Evolutionary conservation across 2,888 invertebrate species (phyloP).

Genomic region (Mesopsocus fuscifrons): DNA sequence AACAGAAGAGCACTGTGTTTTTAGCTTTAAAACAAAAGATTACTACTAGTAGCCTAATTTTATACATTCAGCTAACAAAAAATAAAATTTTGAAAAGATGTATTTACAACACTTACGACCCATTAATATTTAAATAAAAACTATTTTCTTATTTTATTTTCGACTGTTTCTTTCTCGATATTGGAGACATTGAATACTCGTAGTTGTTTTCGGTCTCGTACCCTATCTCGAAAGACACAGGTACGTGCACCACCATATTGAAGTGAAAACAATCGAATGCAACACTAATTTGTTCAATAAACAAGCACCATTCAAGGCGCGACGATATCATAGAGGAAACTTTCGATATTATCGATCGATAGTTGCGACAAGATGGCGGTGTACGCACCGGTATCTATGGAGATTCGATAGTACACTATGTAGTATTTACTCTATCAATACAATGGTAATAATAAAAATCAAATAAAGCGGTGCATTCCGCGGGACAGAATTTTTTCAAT

Average conservation of each 20-base stretch:
- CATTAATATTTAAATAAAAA: neutral
- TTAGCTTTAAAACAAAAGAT: neutral
- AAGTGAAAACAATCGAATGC: neutral
- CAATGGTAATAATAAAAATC: neutral
- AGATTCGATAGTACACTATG: too few species aligned
- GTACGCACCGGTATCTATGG: too few species aligned
- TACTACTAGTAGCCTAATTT: neutral
- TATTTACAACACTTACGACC: slow-evolving; percentile 5
- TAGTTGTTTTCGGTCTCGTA: too few species aligned
- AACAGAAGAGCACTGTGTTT: too few species aligned
- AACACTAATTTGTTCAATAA: too few species aligned
- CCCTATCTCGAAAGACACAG: too few species aligned
- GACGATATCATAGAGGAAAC: too few species aligned
- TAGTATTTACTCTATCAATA: neutral
- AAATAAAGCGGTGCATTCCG: neutral
- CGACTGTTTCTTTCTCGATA: neutral
- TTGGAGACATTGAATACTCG: neutral
- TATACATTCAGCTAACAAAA: slow-evolving; percentile 1
- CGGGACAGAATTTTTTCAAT: neutral
- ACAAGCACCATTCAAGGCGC: too few species aligned
- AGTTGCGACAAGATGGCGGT: too few species aligned
- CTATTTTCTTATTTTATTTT: neutral
- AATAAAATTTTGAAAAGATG: slow-evolving; percentile 9
- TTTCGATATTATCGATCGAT: too few species aligned
- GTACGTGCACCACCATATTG: too few species aligned